Percentiles rank a stretch among this genome's conserved stretches.
Evolutionary conservation across 2,888 invertebrate species (phyloP).

Genomic region (Synanthedon vespiformis): DNA sequence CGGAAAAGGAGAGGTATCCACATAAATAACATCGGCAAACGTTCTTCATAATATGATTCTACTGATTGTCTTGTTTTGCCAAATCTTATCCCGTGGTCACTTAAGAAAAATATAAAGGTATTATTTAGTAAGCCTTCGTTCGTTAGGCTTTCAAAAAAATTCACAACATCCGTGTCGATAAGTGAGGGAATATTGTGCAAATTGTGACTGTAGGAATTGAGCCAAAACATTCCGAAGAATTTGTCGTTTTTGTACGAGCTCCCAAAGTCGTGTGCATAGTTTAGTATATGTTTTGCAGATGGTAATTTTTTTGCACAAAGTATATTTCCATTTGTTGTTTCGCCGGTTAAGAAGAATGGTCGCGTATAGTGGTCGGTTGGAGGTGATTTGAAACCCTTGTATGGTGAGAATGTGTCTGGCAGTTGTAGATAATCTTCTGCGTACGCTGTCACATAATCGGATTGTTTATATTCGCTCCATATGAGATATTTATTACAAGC

Average conservation of each 20-base stretch:
- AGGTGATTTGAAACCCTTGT: slow-evolving; percentile 73
- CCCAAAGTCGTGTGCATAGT: slow-evolving; percentile 75
- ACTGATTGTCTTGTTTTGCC: slow-evolving; percentile 75
- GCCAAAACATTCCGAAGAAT: slow-evolving; percentile 81
- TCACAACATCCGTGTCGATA: slow-evolving; percentile 71
- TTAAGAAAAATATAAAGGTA: slow-evolving; percentile 77
- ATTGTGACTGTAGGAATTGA: slow-evolving; percentile 80
- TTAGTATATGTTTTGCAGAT: slow-evolving; percentile 74
- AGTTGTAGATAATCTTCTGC: slow-evolving; percentile 76
- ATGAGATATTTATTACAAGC: slow-evolving; percentile 78
- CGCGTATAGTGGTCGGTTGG: slow-evolving; percentile 87
- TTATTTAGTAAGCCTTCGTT: slow-evolving; percentile 68
- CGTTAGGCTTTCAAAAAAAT: slow-evolving; percentile 67
- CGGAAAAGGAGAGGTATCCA: slow-evolving; percentile 75
- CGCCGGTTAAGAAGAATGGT: slow-evolving; percentile 77
- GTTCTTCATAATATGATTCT: slow-evolving; percentile 83
- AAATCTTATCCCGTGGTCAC: slow-evolving; percentile 83
- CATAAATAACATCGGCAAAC: slow-evolving; percentile 79
- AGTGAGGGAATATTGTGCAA: slow-evolving; percentile 72
- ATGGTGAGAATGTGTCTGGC: slow-evolving; percentile 74
- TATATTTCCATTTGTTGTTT: slow-evolving; percentile 46
- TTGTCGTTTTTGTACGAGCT: slow-evolving; percentile 69
- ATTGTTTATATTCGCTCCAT: slow-evolving; percentile 78
- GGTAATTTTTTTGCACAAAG: slow-evolving; percentile 50
- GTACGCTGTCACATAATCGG: slow-evolving; percentile 80